Evolutionary conservation across 2,113 vertebrate species (phyloP), one percentile per base, ranked within the genome.

Genomic region (Stegastes partitus): DNA sequence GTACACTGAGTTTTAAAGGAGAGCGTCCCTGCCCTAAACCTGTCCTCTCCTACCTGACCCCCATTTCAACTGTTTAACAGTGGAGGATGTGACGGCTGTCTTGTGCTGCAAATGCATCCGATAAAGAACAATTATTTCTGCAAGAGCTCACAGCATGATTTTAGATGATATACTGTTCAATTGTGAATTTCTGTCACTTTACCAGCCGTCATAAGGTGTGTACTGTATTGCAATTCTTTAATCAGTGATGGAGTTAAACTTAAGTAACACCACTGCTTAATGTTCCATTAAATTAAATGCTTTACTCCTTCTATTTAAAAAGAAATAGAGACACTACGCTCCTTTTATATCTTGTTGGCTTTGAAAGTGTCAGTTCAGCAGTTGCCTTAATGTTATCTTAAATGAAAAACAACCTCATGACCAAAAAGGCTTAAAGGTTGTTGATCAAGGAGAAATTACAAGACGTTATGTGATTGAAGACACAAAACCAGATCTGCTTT

Each of bases 261-360:
- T 64, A 69, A 75, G 61, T 25, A 49, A 47, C 65, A 74, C 23
- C 75, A 34, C 45, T 49, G 71, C 22, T 74, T 75, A 75, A 64
- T 81, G 58, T 69, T 75, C 50, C 71, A 69, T 68, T 62, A 69
- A 81, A 81, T 58, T 63, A 51, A 62, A 76, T 62, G 16, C 19
- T 31, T 55, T 8, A 50, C 34, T 53, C 28, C 9, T 44, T 72
- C 44, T 11, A 22, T 49, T 47, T 54, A 19, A 65, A n/a, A 23
- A 63, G 28, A 63, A 55, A 56, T 34, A 44, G 23, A 79, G 18
- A 49, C n/a, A 16, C 18, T 16, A 11, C 18, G 25, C 3, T 28
- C 16, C 15, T 21, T 1, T 14, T 66, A 31, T n/a, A 0, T 64
- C n/a, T 37, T 47, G 25, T 45, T 66, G 25, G 9, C 28, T 39